Evolutionary conservation across 92 coral and sea anemone species (phyloP), one percentile per base, ranked within the genome.

Genomic region (Epizoanthus fatuus): DNA sequence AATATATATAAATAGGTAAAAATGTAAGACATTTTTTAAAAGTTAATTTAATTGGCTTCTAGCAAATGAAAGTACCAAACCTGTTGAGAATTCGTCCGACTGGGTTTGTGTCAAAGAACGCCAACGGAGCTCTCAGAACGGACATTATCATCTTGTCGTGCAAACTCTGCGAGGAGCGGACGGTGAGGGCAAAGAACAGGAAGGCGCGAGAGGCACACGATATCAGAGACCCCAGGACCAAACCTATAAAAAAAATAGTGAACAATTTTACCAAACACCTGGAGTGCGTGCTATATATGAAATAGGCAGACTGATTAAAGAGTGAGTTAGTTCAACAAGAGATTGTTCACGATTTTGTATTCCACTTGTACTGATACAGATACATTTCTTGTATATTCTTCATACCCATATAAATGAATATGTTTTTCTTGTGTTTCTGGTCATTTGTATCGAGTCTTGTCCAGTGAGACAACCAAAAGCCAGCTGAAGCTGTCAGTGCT

Each of bases 401-500:
- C 68, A 20, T 63, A 63, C 68, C 68, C 13, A 63, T 2, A 11
- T 63, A 63, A 12, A 63, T 25, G 11, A 63, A n/a, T 2, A 63
- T 7, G 40, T 63, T 22, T 6, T 9, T 8, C 3, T 63, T 2
- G 1, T 25, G 13, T 63, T 63, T 63, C 40, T 63, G 68, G 68
- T 63, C 15, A 20, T 20, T 63, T 11, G 25, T 12, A 25, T 11
- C 68, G 68, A 63, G 68, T 7, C 5, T 32, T n/a, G 68, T 20
- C 68, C 68, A 63, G 35, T 63, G 40, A 63, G 68, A 32, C 68
- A 63, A 63, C 68, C 68, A 63, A 63, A 63, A 63, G 39, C 68
- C 35, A 20, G 68, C 68, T 7, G 68, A 32, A 63, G 35, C 68
- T 11, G 39, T 20, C 40, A 20, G 12, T 12, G 39, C 68, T 63